Evolutionary conservation across 2,797 vertebrate genomes (phyloP).

Genomic region (Clarias fuscus): DNA sequence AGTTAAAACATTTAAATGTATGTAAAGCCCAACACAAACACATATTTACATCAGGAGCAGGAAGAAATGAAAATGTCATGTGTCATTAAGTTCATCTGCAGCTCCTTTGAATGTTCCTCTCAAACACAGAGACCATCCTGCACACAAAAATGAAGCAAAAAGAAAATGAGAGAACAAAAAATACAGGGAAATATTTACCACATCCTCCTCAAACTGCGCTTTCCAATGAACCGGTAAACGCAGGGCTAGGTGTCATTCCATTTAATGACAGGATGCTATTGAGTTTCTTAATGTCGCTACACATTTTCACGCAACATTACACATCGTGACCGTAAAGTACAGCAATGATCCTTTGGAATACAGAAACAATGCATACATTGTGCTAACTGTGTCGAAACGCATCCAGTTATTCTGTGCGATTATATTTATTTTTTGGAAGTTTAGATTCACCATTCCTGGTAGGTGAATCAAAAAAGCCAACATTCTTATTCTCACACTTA

Average conservation of each 20-base stretch:
- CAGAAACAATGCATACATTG: neutral
- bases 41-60: conserved; percentile 76
- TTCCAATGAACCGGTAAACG: conserved; percentile 34
- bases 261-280: conserved; percentile 46
- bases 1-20: conserved; percentile 73
- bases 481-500: neutral
- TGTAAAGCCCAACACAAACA: conserved; percentile 75
- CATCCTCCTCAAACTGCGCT: conserved; percentile 18
- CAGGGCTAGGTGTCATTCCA: conserved; percentile 26
- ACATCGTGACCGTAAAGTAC: neutral
- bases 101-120: conserved; percentile 74
- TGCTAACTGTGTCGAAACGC: neutral
- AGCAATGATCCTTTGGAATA: neutral
- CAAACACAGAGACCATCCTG: conserved; percentile 61
- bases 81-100: conserved; percentile 85
- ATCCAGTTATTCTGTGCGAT: neutral
- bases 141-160: conserved; percentile 69
- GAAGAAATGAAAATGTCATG: conserved; percentile 75
- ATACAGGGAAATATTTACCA: conserved; percentile 12
- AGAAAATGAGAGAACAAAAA: neutral
- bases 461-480: neutral
- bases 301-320: conserved; percentile 48
- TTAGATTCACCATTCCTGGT: neutral
- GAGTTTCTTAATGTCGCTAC: conserved; percentile 34
- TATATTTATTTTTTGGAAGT: neutral